Percentiles rank a stretch among this genome's conserved stretches.
Evolutionary conservation across 2,888 invertebrate species (phyloP).

Genomic region (Lasiommata megera): DNA sequence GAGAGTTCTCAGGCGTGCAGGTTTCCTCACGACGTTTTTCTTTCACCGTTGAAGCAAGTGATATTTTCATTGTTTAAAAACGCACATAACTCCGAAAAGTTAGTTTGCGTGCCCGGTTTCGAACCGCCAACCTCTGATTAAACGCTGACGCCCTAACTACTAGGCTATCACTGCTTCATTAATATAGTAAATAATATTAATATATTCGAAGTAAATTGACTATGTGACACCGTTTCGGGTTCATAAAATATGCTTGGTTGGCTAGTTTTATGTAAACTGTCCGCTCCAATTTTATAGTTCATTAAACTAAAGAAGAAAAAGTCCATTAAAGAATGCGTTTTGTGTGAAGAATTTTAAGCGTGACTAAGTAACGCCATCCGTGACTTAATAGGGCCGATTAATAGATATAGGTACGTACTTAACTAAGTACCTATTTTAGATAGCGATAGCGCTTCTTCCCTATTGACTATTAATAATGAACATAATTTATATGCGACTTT

Average conservation of each 20-base stretch:
- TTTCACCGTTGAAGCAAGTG: too few species aligned
- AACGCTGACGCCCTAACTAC: too few species aligned
- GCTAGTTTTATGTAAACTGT: conserved; percentile 3
- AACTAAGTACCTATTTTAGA: not conserved
- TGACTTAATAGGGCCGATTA: conserved; percentile 7
- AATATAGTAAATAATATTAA: too few species aligned
- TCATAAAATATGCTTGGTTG: not conserved
- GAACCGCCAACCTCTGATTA: too few species aligned
- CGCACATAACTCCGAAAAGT: too few species aligned
- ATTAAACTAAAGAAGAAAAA: conserved; percentile 7
- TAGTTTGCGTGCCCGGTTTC: too few species aligned
- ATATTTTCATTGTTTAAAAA: too few species aligned
- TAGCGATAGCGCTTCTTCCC: not conserved
- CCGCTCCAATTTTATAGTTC: conserved; percentile 6
- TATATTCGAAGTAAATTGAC: too few species aligned
- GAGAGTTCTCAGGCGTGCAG: too few species aligned
- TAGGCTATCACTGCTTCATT: too few species aligned
- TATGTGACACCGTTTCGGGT: not conserved
- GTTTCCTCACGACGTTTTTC: too few species aligned
- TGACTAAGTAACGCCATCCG: conserved; percentile 7
- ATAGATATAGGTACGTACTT: not conserved
- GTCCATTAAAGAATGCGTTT: conserved; percentile 8
- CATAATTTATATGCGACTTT: too few species aligned
- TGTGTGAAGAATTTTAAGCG: conserved; percentile 13
- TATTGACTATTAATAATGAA: not conserved